phyloP scores from a whole-genome alignment of 2,888 invertebrate genomes.

The Acronicta leporina region DNA sequence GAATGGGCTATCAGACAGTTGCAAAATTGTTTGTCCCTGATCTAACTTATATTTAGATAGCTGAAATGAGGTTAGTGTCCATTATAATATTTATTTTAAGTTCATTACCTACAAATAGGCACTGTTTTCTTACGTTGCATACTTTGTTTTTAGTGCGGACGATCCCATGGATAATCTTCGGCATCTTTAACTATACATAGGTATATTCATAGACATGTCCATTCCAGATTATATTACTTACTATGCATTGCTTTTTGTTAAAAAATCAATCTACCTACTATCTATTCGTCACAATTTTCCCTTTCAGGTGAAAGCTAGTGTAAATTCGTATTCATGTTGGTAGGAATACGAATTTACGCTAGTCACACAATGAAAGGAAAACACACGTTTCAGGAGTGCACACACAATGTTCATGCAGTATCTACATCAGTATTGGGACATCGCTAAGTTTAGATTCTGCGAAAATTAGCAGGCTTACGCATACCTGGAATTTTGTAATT shows the following conservation, averaged over 20 bases:
- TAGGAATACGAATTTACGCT: not conserved
- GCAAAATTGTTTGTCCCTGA: not conserved
- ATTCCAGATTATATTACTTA: not conserved
- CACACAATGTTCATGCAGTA: not conserved
- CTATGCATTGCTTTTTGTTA: too few relatives aligned
- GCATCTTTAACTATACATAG: too few relatives aligned
- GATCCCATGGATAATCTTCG: too few relatives aligned
- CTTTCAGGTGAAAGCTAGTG: too few relatives aligned
- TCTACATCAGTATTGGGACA: not conserved
- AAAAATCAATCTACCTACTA: too few relatives aligned
- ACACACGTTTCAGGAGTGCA: conserved; percentile 9
- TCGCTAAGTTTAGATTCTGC: not conserved
- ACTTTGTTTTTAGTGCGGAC: too few relatives aligned
- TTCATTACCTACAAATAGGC: not conserved
- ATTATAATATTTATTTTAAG: not conserved
- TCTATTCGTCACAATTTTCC: not conserved
- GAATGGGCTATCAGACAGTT: not conserved
- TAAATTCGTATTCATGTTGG: not conserved
- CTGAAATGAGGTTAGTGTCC: not conserved
- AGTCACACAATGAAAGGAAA: conserved; percentile 1
- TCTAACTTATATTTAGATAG: conserved; percentile 10
- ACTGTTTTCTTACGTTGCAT: not conserved
- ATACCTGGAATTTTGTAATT: too few relatives aligned
- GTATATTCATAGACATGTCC: too few relatives aligned
- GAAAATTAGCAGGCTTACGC: not conserved